Evolutionary conservation across 1,140 invertebrate genomes (phyloP), one percentile per base, ranked within the genome.

Genomic region (Triops cancriformis): DNA sequence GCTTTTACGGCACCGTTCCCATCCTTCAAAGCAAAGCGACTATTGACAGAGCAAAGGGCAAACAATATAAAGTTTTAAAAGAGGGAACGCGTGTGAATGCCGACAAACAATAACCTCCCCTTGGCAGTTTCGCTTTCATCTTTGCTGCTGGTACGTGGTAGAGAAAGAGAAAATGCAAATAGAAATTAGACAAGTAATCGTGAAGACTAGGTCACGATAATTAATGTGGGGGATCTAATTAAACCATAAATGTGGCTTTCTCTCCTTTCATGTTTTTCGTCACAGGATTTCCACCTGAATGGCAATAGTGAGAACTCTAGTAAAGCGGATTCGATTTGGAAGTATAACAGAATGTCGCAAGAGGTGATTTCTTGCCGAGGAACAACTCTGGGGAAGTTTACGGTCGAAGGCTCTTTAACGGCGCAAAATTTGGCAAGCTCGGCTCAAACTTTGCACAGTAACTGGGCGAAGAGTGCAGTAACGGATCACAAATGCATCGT

Each of bases 21-120:
- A 64, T 18, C 1, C 7, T n/a, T n/a, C 51, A 64, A 64, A 18
- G 51, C 14, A 23, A 6, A 64, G 18, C 14, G 23, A 64, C 5
- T 64, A 64, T 64, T 64, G 51, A 64, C 51, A 64, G n/a, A 64
- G 51, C 51, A 64, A 64, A 64, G 51, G 11, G 14, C 51, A 64
- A 64, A 64, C 14, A 64, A 64, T 18, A 64, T n/a, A 64, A 64
- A 23, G 18, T 37, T 37, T 18, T n/a, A 23, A 23, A 64, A 64
- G 10, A 6, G 4, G 51, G 51, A 64, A 18, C 51, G 51, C 51
- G 14, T 64, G 14, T 64, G 51, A 9, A 64, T 64, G n/a, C n/a
- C n/a, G 51, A 64, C 51, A 18, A 37, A 37, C 7, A 37, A 37
- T 37, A 37, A 37, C 7, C 3, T 64, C 18, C 3, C 0, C 7